Evolutionary conservation across 2,888 invertebrate species (phyloP), one percentile per base, ranked within the genome.

Genomic region (Nyleta sp.): DNA sequence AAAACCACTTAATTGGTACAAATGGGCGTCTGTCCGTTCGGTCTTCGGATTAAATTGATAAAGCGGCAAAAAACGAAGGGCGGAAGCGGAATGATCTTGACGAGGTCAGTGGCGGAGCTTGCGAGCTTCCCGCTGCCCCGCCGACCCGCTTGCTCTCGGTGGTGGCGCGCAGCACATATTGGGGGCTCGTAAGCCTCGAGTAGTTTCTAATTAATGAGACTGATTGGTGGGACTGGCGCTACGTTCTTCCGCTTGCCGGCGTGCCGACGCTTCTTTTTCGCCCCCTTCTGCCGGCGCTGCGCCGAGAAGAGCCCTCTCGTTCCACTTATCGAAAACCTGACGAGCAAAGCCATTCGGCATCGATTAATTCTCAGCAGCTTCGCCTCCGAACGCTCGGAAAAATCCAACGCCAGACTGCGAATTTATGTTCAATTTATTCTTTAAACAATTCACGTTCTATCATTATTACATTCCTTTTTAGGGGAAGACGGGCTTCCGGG

Each of bases 121-220:
- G 28, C 46, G 44, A 22, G 10, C 44, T 40, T 24, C 10, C 11
- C 35, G 35, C 35, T 35, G 10, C 11, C 11, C n/a, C n/a, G n/a
- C n/a, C n/a, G n/a, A n/a, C n/a, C 8, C 28, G 28, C 31, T 48
- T 38, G 28, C 28, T 20, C 38, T 22, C 40, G 35, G 40, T 35
- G 46, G 52, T 10, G 42, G 72, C 52, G 31, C 48, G 68, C 59
- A 6, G 50, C 53, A 60, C 78, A 60, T 70, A 70, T 62, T 71
- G 81, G 81, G 83, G 78, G 77, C 38, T 76, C 64, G 76, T 79
- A 76, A 83, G 80, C 80, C 83, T 84, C 83, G 78, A 85, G 85
- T 81, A 83, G 84, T 84, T 87, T 85, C 83, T 87, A 87, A 87
- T 87, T 87, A 87, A 85, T 84, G 82, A 72, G 78, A 84, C 83